Evolutionary conservation across 1,140 invertebrate genomes (phyloP), one percentile per base, ranked within the genome.

Genomic region (Drosophila miranda): DNA sequence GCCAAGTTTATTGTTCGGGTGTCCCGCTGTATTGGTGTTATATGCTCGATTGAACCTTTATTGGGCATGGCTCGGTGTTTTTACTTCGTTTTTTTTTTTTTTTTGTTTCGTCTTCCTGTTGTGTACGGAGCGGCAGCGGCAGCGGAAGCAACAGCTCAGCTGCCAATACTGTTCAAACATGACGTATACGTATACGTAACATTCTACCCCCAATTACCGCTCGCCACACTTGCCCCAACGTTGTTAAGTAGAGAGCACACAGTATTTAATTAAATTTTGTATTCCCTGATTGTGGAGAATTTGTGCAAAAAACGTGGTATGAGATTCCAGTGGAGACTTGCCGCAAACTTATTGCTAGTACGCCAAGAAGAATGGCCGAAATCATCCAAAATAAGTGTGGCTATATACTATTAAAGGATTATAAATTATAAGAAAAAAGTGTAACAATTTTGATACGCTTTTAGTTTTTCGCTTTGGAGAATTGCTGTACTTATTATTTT

Each of bases 91-190:
- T 68, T 77, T 58, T 28, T 60, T 59, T 56, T 56, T 51, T 48
- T 51, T 54, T 26, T 4, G 9, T 46, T 63, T 48, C 56, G 71
- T 63, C 16, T 63, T 49, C 51, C 38, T 46, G 44, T 73, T 68
- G 73, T 70, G 60, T 74, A 51, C 66, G 60, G 64, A 72, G 63
- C 68, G 77, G 68, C 80, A 84, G 74, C 81, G 86, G 86, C 81
- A 86, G 81, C 68, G 82, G 74, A 86, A 86, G 81, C 81, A 86
- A 86, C 81, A 86, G 81, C 81, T 86, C 64, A 78, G 57, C 78
- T 73, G 78, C 56, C 75, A 74, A 44, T 62, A 75, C 53, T 50
- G 78, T 60, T 64, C 50, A 63, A 84, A 86, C 63, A 86, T 77
- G 82, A 77, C 81, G 81, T 19, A 19, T n/a, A n/a, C n/a, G n/a